phyloP scores from a whole-genome alignment of 2,113 vertebrate species.

The Abramis brama region DNA sequence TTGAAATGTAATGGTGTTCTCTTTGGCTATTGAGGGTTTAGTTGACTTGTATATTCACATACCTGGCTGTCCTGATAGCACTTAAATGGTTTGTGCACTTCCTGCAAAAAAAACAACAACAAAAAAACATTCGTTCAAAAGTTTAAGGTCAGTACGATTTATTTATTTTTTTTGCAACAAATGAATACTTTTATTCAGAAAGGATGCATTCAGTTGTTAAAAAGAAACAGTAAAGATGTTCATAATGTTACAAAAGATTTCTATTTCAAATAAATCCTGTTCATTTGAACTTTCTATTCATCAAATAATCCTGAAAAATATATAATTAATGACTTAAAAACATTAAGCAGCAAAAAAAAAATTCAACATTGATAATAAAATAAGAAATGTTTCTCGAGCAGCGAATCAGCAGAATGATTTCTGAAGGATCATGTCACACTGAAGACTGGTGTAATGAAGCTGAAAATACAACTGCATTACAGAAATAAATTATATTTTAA shows the following conservation, averaged over 20 bases:
- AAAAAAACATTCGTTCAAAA: background rate
- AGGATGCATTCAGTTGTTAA: background rate
- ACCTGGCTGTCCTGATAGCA: background rate
- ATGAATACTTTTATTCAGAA: background rate
- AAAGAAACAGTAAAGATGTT: background rate
- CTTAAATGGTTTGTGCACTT: background rate
- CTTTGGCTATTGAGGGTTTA: background rate
- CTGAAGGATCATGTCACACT: background rate
- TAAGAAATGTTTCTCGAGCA: background rate
- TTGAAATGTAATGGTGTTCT: background rate
- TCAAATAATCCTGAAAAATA: too few species aligned
- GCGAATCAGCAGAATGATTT: background rate
- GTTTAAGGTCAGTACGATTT: background rate
- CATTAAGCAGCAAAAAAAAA: too few species aligned
- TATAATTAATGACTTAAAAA: too few species aligned
- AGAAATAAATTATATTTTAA: background rate
- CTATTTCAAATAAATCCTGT: background rate
- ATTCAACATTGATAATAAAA: background rate
- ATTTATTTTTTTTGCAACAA: background rate
- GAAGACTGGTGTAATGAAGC: background rate
- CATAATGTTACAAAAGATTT: background rate
- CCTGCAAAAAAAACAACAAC: background rate
- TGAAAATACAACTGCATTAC: background rate
- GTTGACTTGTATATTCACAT: background rate
- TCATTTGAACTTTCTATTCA: background rate